phyloP scores from a whole-genome alignment of 2,888 invertebrate genomes.

The Strigamia transsilvanica region DNA sequence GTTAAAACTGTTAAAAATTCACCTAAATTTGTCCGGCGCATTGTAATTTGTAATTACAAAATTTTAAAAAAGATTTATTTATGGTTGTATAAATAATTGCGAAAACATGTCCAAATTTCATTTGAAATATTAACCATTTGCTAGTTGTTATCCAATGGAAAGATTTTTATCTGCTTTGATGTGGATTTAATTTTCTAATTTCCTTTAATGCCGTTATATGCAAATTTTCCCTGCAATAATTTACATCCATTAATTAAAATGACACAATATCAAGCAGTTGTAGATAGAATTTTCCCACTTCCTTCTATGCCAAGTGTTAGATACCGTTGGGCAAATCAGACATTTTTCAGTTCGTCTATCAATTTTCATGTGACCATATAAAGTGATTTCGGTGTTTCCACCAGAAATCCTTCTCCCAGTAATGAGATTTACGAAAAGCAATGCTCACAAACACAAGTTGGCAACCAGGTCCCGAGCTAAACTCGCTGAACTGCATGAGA shows the following conservation, averaged over 20 bases:
- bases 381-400: conserved; percentile 10
- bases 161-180: conserved; percentile 6
- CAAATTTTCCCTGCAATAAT: no score
- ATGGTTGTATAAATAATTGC: no score
- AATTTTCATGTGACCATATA: not conserved
- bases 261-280: not conserved
- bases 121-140: not conserved
- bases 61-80: no score
- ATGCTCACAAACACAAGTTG: not conserved
- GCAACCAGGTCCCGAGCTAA: not conserved
- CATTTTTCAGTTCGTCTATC: not conserved
- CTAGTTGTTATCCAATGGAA: not conserved
- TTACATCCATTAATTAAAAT: not conserved
- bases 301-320: not conserved
- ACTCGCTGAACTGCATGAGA: not conserved
- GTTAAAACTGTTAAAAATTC: no score
- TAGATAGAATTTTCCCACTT: not conserved
- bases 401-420: not conserved
- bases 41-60: no score
- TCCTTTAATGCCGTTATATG: not conserved
- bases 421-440: no score
- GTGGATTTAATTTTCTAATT: conserved; percentile 15
- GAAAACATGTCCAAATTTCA: not conserved
- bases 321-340: not conserved
- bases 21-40: no score